Evolutionary conservation across 2,797 vertebrate genomes (phyloP).

Genomic region (Smutsia gigantea): DNA sequence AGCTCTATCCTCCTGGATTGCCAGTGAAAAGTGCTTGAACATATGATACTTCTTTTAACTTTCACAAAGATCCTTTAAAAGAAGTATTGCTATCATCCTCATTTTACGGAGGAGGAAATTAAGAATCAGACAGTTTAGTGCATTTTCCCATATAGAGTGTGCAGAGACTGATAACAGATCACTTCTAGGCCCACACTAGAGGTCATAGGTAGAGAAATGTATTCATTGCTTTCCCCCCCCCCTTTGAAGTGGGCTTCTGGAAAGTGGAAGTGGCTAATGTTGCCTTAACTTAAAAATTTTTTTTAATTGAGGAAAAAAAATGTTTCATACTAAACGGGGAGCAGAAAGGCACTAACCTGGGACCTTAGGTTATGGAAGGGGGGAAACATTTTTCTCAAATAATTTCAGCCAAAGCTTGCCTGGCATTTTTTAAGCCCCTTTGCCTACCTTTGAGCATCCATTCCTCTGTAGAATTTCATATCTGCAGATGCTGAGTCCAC

Average conservation of each 20-base stretch:
- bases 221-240: not conserved
- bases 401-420: not conserved
- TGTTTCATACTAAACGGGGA: not conserved
- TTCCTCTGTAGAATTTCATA: not conserved
- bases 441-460: not conserved
- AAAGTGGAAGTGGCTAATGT: not conserved
- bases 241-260: constrained; percentile 24
- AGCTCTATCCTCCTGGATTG: not conserved
- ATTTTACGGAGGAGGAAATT: not conserved
- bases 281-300: not conserved
- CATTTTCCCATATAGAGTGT: constrained; percentile 21
- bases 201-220: not conserved
- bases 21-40: not conserved
- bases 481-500: not conserved
- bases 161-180: not conserved
- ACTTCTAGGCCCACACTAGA: not conserved
- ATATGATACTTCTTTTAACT: constrained; percentile 9
- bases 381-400: constrained; percentile 18
- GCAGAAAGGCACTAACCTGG: not conserved
- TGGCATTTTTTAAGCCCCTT: not conserved
- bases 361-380: not conserved
- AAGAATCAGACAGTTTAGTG: not conserved
- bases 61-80: constrained; percentile 6
- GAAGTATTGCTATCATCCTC: not conserved
- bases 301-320: no score